Percentiles rank a stretch among this genome's conserved stretches.
Evolutionary conservation across 2,888 invertebrate species (phyloP).

Genomic region (Cheiracanthium punctorium): DNA sequence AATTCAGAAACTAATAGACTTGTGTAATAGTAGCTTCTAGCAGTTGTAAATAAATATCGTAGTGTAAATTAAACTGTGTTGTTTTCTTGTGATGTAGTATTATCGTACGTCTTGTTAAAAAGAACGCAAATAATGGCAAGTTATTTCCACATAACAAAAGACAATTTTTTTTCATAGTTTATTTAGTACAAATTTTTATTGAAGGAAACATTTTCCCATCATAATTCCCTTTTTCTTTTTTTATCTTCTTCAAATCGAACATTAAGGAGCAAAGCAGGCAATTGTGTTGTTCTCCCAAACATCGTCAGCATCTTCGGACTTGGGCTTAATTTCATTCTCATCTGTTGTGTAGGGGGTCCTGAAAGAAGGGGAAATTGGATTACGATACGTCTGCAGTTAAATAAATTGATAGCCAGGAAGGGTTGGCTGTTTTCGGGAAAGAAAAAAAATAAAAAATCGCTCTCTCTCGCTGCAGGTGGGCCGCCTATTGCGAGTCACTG

Average conservation of each 20-base stretch:
- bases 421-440: not conserved
- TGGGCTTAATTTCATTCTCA: slow-evolving; percentile 11
- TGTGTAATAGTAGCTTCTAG: too few species aligned
- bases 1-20: too few species aligned
- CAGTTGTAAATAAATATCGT: too few species aligned
- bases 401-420: slow-evolving; percentile 1
- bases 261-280: not conserved
- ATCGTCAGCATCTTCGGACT: not conserved
- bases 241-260: not conserved
- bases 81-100: too few species aligned
- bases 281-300: not conserved
- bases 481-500: not conserved
- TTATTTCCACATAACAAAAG: not conserved
- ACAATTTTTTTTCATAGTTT: not conserved
- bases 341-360: not conserved
- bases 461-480: slow-evolving; percentile 4
- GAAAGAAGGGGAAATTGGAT: not conserved
- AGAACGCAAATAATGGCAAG: too few species aligned
- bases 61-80: too few species aligned
- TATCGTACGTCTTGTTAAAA: too few species aligned
- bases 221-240: too few species aligned
- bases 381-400: not conserved
- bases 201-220: not conserved
- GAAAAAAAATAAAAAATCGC: too few species aligned
- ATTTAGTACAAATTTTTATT: not conserved